Base-by-base conservation (phyloP, 2,888 invertebrate species). In the Lasioglossum lativentre region DNA sequence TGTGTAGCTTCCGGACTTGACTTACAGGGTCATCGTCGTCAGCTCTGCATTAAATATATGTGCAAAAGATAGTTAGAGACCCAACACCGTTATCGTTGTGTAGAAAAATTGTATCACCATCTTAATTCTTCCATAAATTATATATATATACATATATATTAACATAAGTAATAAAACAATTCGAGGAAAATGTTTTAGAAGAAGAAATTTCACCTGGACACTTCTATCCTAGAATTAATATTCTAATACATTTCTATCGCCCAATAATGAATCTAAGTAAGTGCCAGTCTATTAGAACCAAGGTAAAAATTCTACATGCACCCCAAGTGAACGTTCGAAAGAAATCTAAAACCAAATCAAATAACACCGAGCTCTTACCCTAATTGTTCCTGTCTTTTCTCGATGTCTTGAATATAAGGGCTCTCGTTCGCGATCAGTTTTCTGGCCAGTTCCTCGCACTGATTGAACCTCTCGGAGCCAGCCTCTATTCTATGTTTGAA, bases 401-500 rank as follows among this genome's bases (percentile, higher is more conserved):
- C 97, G 45, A 99, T 98, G 87, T 98, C 98, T 0, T 96, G 96
- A 63, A 97, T 97, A 94, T 98, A 98, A 0, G 98, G 97, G 93
- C 98, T 98, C 91, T 98, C 98, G 23, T 97, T 97, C 0, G 97
- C 97, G 23, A 98, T 96, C 73, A 99, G 96, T 94, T 98, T 98
- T 95, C 98, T 98, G 0, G 99, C 99, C 77, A 98, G 95, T 87
- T 98, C 97, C 95, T 99, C 98, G 94, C 99, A 98, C 93, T 98
- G 98, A 93, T 97, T 98, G 94, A 99, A 99, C 82, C 99, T 96
- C 93, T 99, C 99, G 0, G 98, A 97, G 0, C 98, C 99, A 38
- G 98, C 97, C 93, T 99, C 98, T 8, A 99, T 98, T 73, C 98
- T 96, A 94, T 98, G 98, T 86, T 98, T 98, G 78, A 99, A 97